phyloP scores from a whole-genome alignment of 2,888 invertebrate species.

The Tuberolachnus salignus region DNA sequence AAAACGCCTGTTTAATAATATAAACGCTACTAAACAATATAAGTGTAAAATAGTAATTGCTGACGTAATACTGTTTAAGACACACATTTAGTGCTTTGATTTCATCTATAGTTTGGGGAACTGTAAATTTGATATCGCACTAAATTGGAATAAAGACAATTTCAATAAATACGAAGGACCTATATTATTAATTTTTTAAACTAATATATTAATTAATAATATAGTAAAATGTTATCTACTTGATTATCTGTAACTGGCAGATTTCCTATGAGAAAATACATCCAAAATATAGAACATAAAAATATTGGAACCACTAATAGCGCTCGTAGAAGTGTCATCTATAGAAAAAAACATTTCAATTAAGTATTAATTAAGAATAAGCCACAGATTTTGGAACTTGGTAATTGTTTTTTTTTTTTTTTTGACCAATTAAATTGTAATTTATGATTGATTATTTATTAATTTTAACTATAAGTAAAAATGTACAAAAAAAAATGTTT shows the following conservation, averaged over 20 bases:
- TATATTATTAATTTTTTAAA: neutral
- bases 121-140: slow-evolving; percentile 23
- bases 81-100: slow-evolving; percentile 18
- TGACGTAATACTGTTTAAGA: slow-evolving; percentile 24
- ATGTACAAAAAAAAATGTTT: too few species aligned
- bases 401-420: too few species aligned
- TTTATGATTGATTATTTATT: too few species aligned
- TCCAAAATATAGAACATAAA: slow-evolving; percentile 11
- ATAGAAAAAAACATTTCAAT: neutral
- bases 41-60: slow-evolving; percentile 20
- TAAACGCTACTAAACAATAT: slow-evolving; percentile 34
- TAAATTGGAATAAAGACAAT: neutral
- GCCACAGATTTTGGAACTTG: too few species aligned
- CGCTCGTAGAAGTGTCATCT: slow-evolving; percentile 27
- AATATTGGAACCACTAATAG: slow-evolving; percentile 31
- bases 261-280: slow-evolving; percentile 15
- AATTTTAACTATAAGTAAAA: too few species aligned
- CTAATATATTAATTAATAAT: neutral
- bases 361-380: too few species aligned
- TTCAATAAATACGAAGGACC: neutral
- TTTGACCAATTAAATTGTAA: too few species aligned
- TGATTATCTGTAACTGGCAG: slow-evolving; percentile 27
- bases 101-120: slow-evolving; percentile 27
- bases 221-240: slow-evolving; percentile 29
- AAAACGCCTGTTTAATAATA: slow-evolving; percentile 43